phyloP scores from a whole-genome alignment of 53 echinoderm and acorn worm species.

The Luidia sarsii region DNA sequence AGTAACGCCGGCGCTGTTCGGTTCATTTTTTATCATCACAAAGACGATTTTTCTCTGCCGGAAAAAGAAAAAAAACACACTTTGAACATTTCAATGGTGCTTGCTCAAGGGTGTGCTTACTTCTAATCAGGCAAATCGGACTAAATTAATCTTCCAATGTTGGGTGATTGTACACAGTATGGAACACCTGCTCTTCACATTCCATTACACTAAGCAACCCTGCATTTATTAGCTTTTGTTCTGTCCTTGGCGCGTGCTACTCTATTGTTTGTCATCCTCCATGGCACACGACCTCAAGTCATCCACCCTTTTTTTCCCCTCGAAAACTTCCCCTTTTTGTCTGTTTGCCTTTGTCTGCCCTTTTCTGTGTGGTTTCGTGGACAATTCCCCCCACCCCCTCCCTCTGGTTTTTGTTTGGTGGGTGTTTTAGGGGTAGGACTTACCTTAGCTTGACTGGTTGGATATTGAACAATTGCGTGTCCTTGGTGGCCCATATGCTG shows the following conservation, averaged over 20 bases:
- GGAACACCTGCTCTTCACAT: constrained; percentile 44
- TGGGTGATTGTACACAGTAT: constrained; percentile 7
- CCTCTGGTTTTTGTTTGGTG: background rate
- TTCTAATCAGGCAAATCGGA: constrained; percentile 53
- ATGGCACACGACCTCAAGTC: constrained; percentile 39
- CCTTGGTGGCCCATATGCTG: background rate
- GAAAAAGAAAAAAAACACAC: constrained; percentile 20
- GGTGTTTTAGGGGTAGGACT: background rate
- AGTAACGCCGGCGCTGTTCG: too few species aligned
- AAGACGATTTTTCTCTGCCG: constrained; percentile 11
- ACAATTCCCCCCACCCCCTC: background rate
- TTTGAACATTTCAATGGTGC: constrained; percentile 8
- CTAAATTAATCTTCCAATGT: constrained; percentile 52
- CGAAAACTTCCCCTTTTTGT: constrained; percentile 4
- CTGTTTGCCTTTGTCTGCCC: background rate
- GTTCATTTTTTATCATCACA: background rate
- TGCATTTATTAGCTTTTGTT: constrained; percentile 55
- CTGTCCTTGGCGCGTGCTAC: constrained; percentile 40
- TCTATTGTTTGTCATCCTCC: constrained; percentile 15
- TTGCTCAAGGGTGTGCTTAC: constrained; percentile 43
- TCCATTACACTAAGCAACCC: constrained; percentile 38
- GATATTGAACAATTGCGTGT: background rate
- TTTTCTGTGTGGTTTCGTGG: background rate
- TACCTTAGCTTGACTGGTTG: background rate
- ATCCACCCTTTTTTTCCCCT: constrained; percentile 22